Evolutionary conservation across 2,888 invertebrate species (phyloP).

Genomic region (Amorpha juglandis): DNA sequence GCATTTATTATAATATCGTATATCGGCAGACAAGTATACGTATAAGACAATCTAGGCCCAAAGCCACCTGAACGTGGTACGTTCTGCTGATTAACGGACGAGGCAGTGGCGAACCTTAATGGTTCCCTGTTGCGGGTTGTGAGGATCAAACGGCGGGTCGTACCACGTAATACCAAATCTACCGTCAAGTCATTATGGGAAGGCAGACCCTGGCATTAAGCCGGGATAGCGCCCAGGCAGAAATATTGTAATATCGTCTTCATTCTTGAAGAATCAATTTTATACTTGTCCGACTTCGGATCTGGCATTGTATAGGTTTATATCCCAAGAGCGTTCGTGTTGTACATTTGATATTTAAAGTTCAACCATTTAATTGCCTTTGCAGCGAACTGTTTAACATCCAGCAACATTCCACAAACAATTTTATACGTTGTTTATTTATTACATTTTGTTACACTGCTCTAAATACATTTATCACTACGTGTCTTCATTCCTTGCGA

Average conservation of each 20-base stretch:
- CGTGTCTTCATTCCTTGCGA: background rate
- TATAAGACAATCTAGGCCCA: too few species aligned
- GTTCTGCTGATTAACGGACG: too few species aligned
- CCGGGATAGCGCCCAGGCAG: too few species aligned
- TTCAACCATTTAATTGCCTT: slow-evolving; percentile 10
- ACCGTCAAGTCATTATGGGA: too few species aligned
- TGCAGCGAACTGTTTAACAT: slow-evolving; percentile 9
- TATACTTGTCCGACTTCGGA: background rate
- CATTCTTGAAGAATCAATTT: background rate
- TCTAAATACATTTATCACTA: background rate
- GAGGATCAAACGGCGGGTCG: too few species aligned
- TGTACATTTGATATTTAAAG: slow-evolving; percentile 21
- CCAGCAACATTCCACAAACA: slow-evolving; percentile 12
- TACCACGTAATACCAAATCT: too few species aligned
- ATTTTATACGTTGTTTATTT: background rate
- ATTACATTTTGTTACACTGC: background rate
- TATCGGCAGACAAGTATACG: too few species aligned
- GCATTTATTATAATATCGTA: too few species aligned
- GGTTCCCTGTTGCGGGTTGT: too few species aligned
- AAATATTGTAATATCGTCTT: background rate
- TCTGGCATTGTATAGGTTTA: background rate
- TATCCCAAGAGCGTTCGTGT: background rate
- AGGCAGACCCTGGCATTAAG: too few species aligned
- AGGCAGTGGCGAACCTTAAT: too few species aligned
- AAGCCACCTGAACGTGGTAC: too few species aligned